phyloP scores from a whole-genome alignment of 2,888 invertebrate genomes.

The Drosophila mulleri region DNA sequence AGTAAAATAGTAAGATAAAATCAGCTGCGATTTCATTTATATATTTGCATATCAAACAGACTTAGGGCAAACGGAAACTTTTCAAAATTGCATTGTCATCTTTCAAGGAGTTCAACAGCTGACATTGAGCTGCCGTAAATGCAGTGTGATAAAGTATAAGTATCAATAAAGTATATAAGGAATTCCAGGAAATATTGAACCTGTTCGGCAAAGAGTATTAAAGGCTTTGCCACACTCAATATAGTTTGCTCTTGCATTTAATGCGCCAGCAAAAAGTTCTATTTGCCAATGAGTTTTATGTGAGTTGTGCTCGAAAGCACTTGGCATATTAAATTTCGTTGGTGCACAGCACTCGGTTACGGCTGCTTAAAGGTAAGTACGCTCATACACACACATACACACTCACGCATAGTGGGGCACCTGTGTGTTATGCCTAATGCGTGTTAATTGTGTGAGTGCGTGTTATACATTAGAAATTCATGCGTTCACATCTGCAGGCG shows the following conservation, averaged over 20 bases:
- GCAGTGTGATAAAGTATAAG: not conserved
- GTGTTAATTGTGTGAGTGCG: constrained; percentile 45
- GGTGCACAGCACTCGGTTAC: constrained; percentile 9
- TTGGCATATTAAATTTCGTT: constrained; percentile 45
- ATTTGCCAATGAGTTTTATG: constrained; percentile 54
- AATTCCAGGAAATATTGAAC: not conserved
- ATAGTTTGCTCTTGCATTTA: constrained; percentile 25
- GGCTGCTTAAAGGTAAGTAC: constrained; percentile 17
- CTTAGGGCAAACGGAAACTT: not conserved
- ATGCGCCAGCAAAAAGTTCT: constrained; percentile 27
- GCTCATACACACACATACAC: not conserved
- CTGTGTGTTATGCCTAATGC: constrained; percentile 38
- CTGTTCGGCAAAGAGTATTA: constrained; percentile 26
- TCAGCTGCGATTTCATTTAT: not conserved
- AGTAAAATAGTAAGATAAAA: no score
- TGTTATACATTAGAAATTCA: constrained; percentile 41
- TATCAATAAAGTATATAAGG: not conserved
- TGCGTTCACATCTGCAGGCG: constrained; percentile 12
- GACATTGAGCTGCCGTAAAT: not conserved
- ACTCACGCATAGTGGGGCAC: not conserved
- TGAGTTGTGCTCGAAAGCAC: constrained; percentile 26
- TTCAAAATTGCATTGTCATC: not conserved
- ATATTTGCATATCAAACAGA: not conserved
- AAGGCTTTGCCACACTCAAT: not conserved
- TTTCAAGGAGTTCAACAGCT: not conserved